Conservation (phyloP, 2,113 vertebrate genomes). For the Gambusia holbrooki region DNA sequence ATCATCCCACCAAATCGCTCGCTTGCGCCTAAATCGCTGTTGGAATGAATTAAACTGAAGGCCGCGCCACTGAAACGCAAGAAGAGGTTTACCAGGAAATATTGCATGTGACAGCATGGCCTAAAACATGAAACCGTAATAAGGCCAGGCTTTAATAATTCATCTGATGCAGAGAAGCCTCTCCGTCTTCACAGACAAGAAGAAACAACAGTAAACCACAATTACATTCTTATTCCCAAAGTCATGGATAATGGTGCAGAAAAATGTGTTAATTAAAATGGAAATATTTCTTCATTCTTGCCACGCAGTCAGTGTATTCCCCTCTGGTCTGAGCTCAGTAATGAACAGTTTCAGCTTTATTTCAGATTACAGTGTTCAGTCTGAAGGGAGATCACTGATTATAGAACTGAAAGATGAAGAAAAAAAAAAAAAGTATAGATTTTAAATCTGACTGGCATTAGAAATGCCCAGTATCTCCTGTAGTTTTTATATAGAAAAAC, state of each 20-base stretch:
- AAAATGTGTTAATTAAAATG: slow-evolving; percentile 26
- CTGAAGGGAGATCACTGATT: slow-evolving; percentile 38
- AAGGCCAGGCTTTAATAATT: slow-evolving; percentile 62
- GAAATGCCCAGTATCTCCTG: slow-evolving; percentile 16
- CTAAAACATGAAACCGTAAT: slow-evolving; percentile 52
- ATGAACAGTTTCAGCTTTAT: slow-evolving; percentile 41
- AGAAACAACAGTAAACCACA: slow-evolving; percentile 7
- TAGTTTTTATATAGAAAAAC: too few relatives aligned
- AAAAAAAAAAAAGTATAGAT: slow-evolving; percentile 43
- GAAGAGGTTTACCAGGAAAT: slow-evolving; percentile 51
- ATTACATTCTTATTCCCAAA: slow-evolving; percentile 24
- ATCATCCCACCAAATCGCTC: not conserved
- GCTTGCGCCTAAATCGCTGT: not conserved
- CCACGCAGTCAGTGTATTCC: slow-evolving; percentile 30
- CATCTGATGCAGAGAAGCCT: slow-evolving; percentile 35
- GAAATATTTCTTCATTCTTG: slow-evolving; percentile 17
- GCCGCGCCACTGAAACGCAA: slow-evolving; percentile 36
- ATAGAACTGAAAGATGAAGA: slow-evolving; percentile 8
- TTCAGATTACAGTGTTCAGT: slow-evolving; percentile 22
- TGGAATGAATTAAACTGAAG: not conserved
- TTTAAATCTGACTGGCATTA: slow-evolving; percentile 36
- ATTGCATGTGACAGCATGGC: slow-evolving; percentile 31
- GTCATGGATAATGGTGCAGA: slow-evolving; percentile 29
- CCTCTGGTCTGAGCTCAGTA: slow-evolving; percentile 27
- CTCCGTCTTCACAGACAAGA: slow-evolving; percentile 7